Conservation (phyloP, 1,140 invertebrate species). For the Diuraphis noxia region DNA sequence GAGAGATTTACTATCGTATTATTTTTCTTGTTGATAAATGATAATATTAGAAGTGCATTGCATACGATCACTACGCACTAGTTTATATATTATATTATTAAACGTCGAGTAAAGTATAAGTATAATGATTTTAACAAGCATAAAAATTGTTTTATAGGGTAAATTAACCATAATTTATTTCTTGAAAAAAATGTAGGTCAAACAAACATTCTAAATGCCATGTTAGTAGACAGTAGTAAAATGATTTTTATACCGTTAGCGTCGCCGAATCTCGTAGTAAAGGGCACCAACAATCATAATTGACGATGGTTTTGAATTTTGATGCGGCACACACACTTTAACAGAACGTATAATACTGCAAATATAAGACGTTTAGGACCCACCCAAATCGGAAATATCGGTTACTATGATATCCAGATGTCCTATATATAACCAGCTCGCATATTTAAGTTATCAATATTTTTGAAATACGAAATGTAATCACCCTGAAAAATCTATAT, state of each 20-base stretch:
- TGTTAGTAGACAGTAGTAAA: background rate
- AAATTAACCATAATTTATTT: background rate
- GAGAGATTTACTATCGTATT: background rate
- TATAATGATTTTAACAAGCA: background rate
- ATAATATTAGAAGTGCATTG: background rate
- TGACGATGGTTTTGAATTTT: background rate
- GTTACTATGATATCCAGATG: background rate
- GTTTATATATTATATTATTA: background rate
- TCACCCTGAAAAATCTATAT: background rate
- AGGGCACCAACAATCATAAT: background rate
- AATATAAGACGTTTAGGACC: background rate
- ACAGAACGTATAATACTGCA: too few species aligned
- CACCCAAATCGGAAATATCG: background rate
- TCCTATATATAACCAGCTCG: background rate
- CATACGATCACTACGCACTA: background rate
- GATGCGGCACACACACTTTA: background rate
- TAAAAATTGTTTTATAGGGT: background rate
- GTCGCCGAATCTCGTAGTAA: background rate
- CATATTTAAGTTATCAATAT: background rate
- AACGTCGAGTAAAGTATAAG: too few species aligned
- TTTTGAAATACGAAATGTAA: background rate
- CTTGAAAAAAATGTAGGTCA: background rate
- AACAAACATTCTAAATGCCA: slow-evolving; percentile 5
- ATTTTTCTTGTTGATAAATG: background rate
- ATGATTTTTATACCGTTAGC: background rate